Evolutionary conservation across 2,113 vertebrate species (phyloP).

Genomic region (Pantherophis guttatus): DNA sequence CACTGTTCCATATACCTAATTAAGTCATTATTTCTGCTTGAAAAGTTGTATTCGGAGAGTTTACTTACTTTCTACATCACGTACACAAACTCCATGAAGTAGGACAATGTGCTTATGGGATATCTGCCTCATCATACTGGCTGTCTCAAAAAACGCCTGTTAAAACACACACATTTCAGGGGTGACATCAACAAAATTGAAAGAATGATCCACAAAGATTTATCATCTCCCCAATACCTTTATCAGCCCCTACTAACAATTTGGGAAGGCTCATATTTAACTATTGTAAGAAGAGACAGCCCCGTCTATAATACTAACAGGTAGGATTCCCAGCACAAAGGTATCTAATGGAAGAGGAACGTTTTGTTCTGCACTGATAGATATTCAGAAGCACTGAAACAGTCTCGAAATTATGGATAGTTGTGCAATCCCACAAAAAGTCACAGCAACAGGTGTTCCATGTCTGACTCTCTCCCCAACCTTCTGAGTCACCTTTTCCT

Average conservation of each 20-base stretch:
- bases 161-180: not conserved
- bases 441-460: not conserved
- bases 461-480: not conserved
- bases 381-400: not conserved
- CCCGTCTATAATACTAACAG: not conserved
- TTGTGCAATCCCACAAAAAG: not conserved
- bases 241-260: no score
- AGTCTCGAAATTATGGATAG: not conserved
- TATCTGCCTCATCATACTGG: slow-evolving; percentile 96
- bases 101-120: slow-evolving; percentile 95
- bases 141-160: slow-evolving; percentile 96
- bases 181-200: not conserved
- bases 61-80: slow-evolving; percentile 88
- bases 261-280: not conserved
- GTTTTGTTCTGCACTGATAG: not conserved
- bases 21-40: not conserved
- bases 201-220: not conserved
- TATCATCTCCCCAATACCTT: not conserved
- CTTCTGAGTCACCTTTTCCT: not conserved
- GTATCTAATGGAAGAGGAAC: not conserved
- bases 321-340: not conserved
- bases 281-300: not conserved
- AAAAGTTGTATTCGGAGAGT: rapidly evolving
- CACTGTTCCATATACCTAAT: not conserved
- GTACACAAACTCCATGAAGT: slow-evolving; percentile 92